Evolutionary conservation across 2,888 invertebrate genomes (phyloP), one percentile per base, ranked within the genome.

Genomic region (Creontiades dilutus): DNA sequence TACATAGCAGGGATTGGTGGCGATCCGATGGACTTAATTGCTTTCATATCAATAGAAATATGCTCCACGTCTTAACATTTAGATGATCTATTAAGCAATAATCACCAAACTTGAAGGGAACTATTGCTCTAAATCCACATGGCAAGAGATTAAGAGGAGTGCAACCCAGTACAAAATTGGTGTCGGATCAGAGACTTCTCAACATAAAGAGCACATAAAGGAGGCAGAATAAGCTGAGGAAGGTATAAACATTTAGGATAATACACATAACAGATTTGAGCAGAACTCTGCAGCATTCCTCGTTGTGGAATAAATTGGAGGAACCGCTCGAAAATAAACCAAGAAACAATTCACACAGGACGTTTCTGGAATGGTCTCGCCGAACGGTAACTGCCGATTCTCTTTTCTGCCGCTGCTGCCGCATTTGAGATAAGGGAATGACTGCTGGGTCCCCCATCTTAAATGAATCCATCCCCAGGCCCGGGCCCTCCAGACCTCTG

Each of bases 381-480:
- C 47, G 48, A 88, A 78, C 88, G 88, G 88, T 88, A 88, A 78
- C 86, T 86, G 86, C 76, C 46, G 78, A 48, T 88, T 80, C 80
- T 52, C 52, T 88, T 47, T 46, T 48, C 46, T 78, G 82, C 23
- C 78, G 78, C 55, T 88, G 78, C 88, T 23, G 52, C 78, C 55
- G 27, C 27, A 23, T 46, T 28, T 16, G 86, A 86, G 86, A 76
- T 78, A 78, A 88, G 55, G 88, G 46, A 76, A 61, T 13, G 19
- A 85, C 85, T 28, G 61, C 37, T 47, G 48, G 57, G 57, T 19
- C 55, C 28, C 76, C 27, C 28, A 37, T 76, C 37, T 27, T 78
- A 76, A 78, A 88, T 80, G 88, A 88, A 88, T 88, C 75, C 86
- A 16, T 61, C 86, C 76, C 47, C 86, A n/a, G 37, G 3, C 86